A percentile compares a stretch with the other conserved stretches of the same genome.
phyloP scores from a whole-genome alignment of 1,140 invertebrate species.

The Pseudomyrmex concolor region DNA sequence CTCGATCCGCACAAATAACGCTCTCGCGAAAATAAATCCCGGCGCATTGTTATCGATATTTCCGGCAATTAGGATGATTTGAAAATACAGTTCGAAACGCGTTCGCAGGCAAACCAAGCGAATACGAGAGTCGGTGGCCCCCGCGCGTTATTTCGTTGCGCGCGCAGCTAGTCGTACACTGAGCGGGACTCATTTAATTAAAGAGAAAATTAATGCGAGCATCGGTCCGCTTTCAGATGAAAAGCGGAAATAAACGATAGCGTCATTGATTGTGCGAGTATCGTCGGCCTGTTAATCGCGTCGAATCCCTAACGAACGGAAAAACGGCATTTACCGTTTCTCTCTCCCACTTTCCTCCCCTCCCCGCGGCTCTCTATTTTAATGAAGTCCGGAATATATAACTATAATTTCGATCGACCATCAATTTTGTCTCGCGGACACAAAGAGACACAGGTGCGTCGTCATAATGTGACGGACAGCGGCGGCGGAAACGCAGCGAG shows the following conservation, averaged over 20 bases:
- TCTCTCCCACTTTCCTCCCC: background rate
- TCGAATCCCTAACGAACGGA: constrained; percentile 69
- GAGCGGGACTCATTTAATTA: constrained; percentile 67
- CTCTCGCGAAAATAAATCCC: constrained; percentile 55
- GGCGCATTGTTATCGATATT: constrained; percentile 51
- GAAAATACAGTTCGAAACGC: constrained; percentile 59
- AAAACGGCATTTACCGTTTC: constrained; percentile 65
- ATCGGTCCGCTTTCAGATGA: constrained; percentile 17
- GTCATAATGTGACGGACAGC: constrained; percentile 61
- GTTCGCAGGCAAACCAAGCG: background rate
- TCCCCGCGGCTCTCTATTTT: constrained; percentile 40
- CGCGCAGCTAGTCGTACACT: background rate
- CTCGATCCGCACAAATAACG: constrained; percentile 42
- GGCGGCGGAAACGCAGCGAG: constrained; percentile 44
- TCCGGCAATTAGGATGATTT: constrained; percentile 67
- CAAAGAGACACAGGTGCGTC: constrained; percentile 59
- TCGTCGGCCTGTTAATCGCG: constrained; percentile 59
- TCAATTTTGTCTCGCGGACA: constrained; percentile 61
- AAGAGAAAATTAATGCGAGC: constrained; percentile 66
- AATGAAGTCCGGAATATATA: constrained; percentile 65
- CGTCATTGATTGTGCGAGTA: constrained; percentile 63
- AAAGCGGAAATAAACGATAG: constrained; percentile 70
- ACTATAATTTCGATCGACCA: constrained; percentile 63
- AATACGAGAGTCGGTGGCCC: background rate
- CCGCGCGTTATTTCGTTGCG: constrained; percentile 52